Base-by-base conservation (phyloP, 1,140 invertebrate species). In the Pomacea maculata region DNA sequence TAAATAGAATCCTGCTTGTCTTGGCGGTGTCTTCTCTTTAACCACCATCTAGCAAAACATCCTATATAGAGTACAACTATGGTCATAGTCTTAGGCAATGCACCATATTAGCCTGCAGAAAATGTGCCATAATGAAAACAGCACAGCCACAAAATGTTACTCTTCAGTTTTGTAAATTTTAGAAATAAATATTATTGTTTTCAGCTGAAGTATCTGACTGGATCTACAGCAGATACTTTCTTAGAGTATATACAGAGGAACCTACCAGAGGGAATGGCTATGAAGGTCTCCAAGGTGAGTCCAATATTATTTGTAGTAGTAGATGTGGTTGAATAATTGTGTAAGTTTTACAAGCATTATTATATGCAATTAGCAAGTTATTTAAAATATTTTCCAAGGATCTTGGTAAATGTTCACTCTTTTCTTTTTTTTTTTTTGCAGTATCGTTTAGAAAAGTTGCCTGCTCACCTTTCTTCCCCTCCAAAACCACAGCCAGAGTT, bases 171-270 rank as follows among this genome's bases (percentile, higher is more conserved):
- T 17, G 14, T 25, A 21, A 57, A 21, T 80, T 9, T 45, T 12
- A 67, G 45, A n/a, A 78, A 21, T 73, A 6, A 25, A 14, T 80
- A 17, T 78, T 29, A 75, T 54, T 73, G 17, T 15, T 85, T 87
- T 75, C 83, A 88, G 87, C 61, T 86, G 29, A 81, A 85, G 64
- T 55, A 86, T 64, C 61, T 99, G 8, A 99, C 98, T 5, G 97
- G 96, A 29, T 98, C 97, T 14, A 99, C 98, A 34, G 95, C 97
- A 73, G 96, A 97, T 84, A 99, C 98, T 34, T 97, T 96, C 91
- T 92, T 99, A 55, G 98, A 99, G 92, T 99, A 99, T 91, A 95
- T 99, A 79, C 94, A 99, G 90, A 93, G 98, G 85, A 99, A 99
- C 93, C 93, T 99, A 82, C 98, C 98, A 1, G 98, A 99, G 94